Base-by-base conservation (phyloP, 2,113 vertebrate species). In the Notothenia coriiceps region DNA sequence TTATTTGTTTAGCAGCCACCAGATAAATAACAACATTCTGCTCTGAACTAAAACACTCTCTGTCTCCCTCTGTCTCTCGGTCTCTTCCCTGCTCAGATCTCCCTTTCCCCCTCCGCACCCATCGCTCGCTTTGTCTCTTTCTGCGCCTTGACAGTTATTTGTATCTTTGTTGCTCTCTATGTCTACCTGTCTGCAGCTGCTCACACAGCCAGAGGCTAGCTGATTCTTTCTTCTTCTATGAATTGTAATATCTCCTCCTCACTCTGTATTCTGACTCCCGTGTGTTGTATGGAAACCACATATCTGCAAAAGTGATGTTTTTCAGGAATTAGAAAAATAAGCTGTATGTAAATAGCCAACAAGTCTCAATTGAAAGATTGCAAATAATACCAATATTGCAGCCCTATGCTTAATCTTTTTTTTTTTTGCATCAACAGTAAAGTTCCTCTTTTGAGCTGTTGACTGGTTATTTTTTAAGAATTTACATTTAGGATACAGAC, bases 1-100 rank as follows among this genome's bases (percentile, higher is more conserved):
- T 90, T 92, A 92, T 93, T 92, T 91, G 91, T 94, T 93, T 93
- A 93, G 91, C 90, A 88, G 84, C 85, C 85, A 82, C 70, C 67
- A 78, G 86, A 94, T 93, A 93, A 93, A 93, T 93, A 93, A 92
- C 90, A 93, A 88, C 92, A 91, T 72, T 87, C 87, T 56, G 60
- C 79, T 90, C 84, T 86, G 86, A 90, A 88, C 86, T 91, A 91
- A 90, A 92, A 85, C 84, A 78, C 87, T 88, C 85, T 81, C 88
- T 67, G 84, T 83, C 88, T 89, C 78, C 69, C 74, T 87, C 80
- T 87, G 86, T 86, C 90, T 89, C 88, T 76, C 63, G 54, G 76
- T 87, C 84, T 85, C 67, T 55, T 71, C 65, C 70, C 84, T 50
- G 74, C 87, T 94, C 81, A 87, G 85, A 89, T 93, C 90, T 88